Percentiles rank a stretch among this genome's conserved stretches.
phyloP scores from a whole-genome alignment of 2,797 vertebrate species.

The Esox lucius region DNA sequence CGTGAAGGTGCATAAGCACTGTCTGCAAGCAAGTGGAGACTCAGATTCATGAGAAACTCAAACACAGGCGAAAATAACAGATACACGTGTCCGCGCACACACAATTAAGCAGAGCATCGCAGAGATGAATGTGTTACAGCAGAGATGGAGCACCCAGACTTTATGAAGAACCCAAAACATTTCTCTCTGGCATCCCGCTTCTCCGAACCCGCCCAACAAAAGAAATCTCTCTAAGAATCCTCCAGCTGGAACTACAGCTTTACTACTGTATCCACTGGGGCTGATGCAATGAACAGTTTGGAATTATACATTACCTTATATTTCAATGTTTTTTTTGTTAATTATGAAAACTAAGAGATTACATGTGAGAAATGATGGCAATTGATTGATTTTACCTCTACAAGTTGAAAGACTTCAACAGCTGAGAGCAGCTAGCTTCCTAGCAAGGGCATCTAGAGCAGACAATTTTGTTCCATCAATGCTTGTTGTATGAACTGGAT shows the following conservation, averaged over 20 bases:
- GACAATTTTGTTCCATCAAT: no score
- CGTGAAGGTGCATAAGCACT: conserved; percentile 45
- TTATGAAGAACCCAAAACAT: conserved; percentile 65
- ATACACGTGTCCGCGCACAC: background rate
- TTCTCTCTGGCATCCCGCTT: conserved; percentile 54
- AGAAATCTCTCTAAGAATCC: conserved; percentile 40
- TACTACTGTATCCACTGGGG: no score
- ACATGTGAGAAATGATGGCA: no score
- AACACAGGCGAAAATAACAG: background rate
- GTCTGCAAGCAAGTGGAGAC: background rate
- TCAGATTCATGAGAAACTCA: background rate
- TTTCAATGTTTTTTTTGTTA: no score
- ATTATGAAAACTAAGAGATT: no score
- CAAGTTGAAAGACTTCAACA: no score
- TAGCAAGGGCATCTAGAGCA: no score
- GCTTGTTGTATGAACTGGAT: no score
- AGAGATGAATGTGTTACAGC: conserved; percentile 59
- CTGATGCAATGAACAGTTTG: no score
- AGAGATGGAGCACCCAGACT: conserved; percentile 53
- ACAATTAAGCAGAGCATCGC: conserved; percentile 44
- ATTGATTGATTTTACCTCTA: no score
- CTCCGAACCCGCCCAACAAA: conserved; percentile 11
- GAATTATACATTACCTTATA: no score
- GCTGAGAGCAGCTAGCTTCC: no score
- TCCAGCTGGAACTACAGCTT: conserved; percentile 30